Conservation (phyloP, 2,888 invertebrate species). For the Agrotis clavis region DNA sequence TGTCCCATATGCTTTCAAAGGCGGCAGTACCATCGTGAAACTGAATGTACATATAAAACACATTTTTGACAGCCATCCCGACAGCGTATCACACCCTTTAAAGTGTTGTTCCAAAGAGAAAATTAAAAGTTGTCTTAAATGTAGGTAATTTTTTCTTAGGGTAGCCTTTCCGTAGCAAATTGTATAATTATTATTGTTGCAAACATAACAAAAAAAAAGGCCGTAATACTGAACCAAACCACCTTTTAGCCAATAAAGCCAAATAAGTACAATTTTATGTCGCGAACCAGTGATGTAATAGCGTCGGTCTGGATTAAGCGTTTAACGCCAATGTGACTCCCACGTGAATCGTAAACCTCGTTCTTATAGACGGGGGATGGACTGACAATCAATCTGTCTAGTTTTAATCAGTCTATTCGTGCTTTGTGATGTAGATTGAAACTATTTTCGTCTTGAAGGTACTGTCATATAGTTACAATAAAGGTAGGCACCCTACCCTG, state of each 20-base stretch:
- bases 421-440: background rate
- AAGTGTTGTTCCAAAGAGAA: no score
- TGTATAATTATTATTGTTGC: background rate
- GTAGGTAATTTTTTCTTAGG: no score
- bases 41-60: no score
- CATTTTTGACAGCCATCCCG: no score
- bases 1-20: no score
- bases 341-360: constrained; percentile 38
- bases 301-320: constrained; percentile 35
- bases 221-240: background rate
- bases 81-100: background rate
- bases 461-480: no score
- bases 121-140: no score
- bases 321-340: constrained; percentile 23
- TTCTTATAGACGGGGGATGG: constrained; percentile 1
- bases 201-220: background rate
- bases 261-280: constrained; percentile 31
- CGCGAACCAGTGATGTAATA: constrained; percentile 35
- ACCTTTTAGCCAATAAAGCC: constrained; percentile 9
- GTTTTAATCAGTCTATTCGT: constrained; percentile 13
- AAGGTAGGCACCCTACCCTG: no score
- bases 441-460: background rate
- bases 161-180: no score
- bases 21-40: no score
- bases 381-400: constrained; percentile 6